Evolutionary conservation across 2,797 vertebrate species (phyloP).

Genomic region (Apogon hyalosoma): DNA sequence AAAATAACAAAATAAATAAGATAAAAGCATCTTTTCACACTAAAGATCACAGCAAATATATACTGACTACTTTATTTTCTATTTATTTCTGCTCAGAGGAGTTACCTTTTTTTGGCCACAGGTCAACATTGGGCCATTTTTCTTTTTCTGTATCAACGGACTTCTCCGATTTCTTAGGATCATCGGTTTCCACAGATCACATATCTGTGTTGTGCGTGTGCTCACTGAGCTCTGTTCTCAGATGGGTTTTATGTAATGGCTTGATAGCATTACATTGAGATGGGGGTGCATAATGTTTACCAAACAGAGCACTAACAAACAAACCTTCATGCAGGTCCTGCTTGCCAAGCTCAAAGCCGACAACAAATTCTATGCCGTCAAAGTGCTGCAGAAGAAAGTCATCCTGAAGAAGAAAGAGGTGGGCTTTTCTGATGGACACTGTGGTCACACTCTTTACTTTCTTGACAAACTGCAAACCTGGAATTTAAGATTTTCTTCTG

Average conservation of each 20-base stretch:
- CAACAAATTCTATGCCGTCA: constrained; percentile 93
- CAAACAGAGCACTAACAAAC: constrained; percentile 65
- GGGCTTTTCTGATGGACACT: constrained; percentile 20
- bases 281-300: constrained; percentile 61
- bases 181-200: constrained; percentile 61
- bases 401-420: constrained; percentile 99
- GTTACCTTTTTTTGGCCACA: neutral
- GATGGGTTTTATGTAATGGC: constrained; percentile 25
- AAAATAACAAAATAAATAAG: constrained; percentile 8
- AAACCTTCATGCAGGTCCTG: constrained; percentile 88
- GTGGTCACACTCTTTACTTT: no score
- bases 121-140: neutral
- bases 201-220: constrained; percentile 38
- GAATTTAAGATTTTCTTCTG: neutral
- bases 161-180: constrained; percentile 54
- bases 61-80: neutral
- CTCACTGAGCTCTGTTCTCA: constrained; percentile 17
- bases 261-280: constrained; percentile 39
- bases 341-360: constrained; percentile 94
- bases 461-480: neutral
- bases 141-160: constrained; percentile 14
- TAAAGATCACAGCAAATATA: neutral
- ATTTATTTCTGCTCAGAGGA: constrained; percentile 1
- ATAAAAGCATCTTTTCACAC: neutral
- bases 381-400: constrained; percentile 97